Percentiles rank a stretch among this genome's conserved stretches.
Conservation (phyloP, 2,888 invertebrate genomes). For the Pyralis farinalis region DNA sequence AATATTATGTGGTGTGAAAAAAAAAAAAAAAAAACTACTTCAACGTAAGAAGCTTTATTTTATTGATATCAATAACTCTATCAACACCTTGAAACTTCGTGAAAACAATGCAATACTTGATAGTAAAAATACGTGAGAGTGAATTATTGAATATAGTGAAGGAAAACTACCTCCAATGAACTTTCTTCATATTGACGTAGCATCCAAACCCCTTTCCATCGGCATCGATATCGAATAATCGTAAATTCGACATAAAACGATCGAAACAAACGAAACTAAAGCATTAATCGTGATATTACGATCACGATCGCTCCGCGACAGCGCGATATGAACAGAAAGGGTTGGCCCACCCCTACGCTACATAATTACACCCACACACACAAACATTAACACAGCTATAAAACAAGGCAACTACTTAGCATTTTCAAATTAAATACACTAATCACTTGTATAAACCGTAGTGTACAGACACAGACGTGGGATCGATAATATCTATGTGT, state of each 20-base stretch:
- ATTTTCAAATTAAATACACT: slow-evolving; percentile 81
- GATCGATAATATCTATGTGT: slow-evolving; percentile 74
- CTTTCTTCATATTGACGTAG: too few relatives aligned
- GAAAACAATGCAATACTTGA: too few relatives aligned
- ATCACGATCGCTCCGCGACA: slow-evolving; percentile 60
- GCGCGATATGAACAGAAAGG: slow-evolving; percentile 60
- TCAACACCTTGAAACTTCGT: too few relatives aligned
- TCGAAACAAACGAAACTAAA: slow-evolving; percentile 41
- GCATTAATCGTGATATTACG: slow-evolving; percentile 65
- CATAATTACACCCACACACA: slow-evolving; percentile 61
- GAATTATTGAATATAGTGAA: too few relatives aligned
- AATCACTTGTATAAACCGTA: slow-evolving; percentile 75
- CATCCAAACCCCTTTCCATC: too few relatives aligned
- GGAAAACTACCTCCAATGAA: too few relatives aligned
- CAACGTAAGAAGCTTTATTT: too few relatives aligned
- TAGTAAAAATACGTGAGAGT: too few relatives aligned
- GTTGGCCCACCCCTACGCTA: slow-evolving; percentile 61
- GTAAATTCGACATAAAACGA: slow-evolving; percentile 30
- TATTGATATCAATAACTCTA: too few relatives aligned
- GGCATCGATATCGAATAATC: slow-evolving; percentile 1
- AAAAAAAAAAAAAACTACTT: too few relatives aligned
- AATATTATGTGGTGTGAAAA: too few relatives aligned
- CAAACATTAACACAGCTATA: slow-evolving; percentile 57
- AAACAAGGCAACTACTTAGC: slow-evolving; percentile 80
- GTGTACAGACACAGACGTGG: slow-evolving; percentile 50